Base-by-base conservation (phyloP, 2,888 invertebrate species). In the Phragmatobia fuliginosa region DNA sequence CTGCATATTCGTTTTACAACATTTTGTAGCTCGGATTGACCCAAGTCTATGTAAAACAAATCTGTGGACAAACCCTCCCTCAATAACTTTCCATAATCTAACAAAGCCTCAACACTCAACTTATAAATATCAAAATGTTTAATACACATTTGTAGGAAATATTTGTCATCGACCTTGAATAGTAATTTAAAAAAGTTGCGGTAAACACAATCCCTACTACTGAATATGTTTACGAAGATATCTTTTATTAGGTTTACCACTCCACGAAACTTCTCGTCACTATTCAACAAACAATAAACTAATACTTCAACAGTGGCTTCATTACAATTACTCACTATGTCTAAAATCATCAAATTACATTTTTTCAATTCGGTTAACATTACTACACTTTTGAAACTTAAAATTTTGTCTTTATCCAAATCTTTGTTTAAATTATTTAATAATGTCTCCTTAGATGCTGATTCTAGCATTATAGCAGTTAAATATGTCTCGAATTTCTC, bases 11-110 rank as follows among this genome's bases (percentile, higher is more conserved):
- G 90, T 78, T 88, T 89, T 0, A 96, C 87, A 49, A 95, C 82
- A 45, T 82, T 80, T 3, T 92, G 83, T 68, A 97, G 86, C 82
- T 96, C 94, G 0, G 91, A 87, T 83, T 95, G 96, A 71, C 92
- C 90, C 38, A 97, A 87, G 75, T 95, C 94, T 67, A 94, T 90
- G 74, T 94, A 94, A 87, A 93, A 94, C 66, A 82, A 91, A 68
- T 93, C 90, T 0, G 89, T 78, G 0, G 92, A 92, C 88, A 94
- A 90, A 66, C 90, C 84, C 63, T 92, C 90, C 70, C 84, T 82
- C 5, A 93, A 58, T 52, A 93, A 84, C 80, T 90, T 95, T 67
- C 93, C 94, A 88, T 82, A 86, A 69, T 94, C 93, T 67, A 85
- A 87, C 78, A 89, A 95, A 77, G 88, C 95, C 86, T 86, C 91